These are phyloP conservation scores for Mimachlamys varia DNA, from an alignment of 2,888 invertebrate genomes.

Conservation along the genomic window DNA sequence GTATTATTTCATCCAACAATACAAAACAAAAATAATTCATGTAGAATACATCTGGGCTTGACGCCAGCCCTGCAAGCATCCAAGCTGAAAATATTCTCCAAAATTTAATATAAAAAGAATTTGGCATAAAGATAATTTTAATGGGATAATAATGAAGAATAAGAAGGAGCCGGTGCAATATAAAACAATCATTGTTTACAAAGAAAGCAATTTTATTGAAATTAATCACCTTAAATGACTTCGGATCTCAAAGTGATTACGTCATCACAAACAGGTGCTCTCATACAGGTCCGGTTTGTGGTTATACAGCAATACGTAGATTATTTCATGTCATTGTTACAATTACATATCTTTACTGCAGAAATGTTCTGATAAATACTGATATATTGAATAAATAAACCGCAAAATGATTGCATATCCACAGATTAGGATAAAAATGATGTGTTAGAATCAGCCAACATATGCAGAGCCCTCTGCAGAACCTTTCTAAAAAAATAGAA, in stretches of 20 bases:
- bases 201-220: slow-evolving; percentile 17
- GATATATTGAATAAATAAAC: not conserved
- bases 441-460: not conserved
- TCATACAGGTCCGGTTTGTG: not conserved
- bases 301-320: not conserved
- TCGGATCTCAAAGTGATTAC: not conserved
- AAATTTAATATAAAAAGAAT: slow-evolving; percentile 20
- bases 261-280: not conserved
- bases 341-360: not conserved
- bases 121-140: slow-evolving; percentile 33
- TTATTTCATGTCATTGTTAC: not conserved
- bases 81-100: slow-evolving; percentile 22
- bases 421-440: not conserved
- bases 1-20: not conserved
- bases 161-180: not conserved
- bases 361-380: not conserved
- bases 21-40: not conserved
- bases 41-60: not conserved
- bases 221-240: slow-evolving; percentile 7
- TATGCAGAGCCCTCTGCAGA: not conserved
- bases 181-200: not conserved
- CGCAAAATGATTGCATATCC: too few species aligned
- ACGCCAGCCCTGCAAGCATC: not conserved
- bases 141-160: not conserved
- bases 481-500: too few species aligned